Base-by-base conservation (phyloP, 1,140 invertebrate species). In the Cheumatopsyche charites region DNA sequence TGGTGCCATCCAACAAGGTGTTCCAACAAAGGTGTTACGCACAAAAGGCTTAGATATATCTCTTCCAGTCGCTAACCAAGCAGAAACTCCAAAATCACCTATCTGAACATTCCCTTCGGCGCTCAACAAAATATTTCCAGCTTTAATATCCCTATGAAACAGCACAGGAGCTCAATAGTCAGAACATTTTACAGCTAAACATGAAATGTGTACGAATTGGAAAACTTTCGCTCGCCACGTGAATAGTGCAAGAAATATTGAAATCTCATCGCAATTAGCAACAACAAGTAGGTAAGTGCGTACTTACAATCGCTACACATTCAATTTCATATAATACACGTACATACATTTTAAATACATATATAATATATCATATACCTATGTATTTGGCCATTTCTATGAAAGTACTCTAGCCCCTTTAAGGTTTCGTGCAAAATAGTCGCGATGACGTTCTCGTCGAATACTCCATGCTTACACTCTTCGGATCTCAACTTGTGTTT, bases 1-100 rank as follows among this genome's bases (percentile, higher is more conserved):
- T 11, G 97, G 97, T n/a, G 97, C 97, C 97, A 99, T 99, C 97
- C 97, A 99, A 81, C 97, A 99, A 0, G 97, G 95, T 5, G 96
- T 98, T 6, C 97, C 97, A 3, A 98, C 96, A 85, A 98, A 98
- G 0, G 96, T 98, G 78, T 98, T 96, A 19, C 97, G 86, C 2
- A 97, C 94, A 84, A 97, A 96, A 82, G 99, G 96, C 7, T 96
- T 85, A n/a, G 92, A 93, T 77, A 98, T 78, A 86, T 98, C 91
- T 77, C 95, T 85, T 70, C 95, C 91, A 21, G 96, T 93, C 68
- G 94, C 94, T 77, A 98, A 79, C 97, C 97, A 95, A 2, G 94
- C 93, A 71, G 93, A 94, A 0, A 97, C 94, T 73, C 95, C 94
- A 78, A 97, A 97, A 82, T 97, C 94, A 5, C 97, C 97, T 76